phyloP scores from a whole-genome alignment of 1,140 invertebrate species.

The Gyrodactylus bullatarudis region DNA sequence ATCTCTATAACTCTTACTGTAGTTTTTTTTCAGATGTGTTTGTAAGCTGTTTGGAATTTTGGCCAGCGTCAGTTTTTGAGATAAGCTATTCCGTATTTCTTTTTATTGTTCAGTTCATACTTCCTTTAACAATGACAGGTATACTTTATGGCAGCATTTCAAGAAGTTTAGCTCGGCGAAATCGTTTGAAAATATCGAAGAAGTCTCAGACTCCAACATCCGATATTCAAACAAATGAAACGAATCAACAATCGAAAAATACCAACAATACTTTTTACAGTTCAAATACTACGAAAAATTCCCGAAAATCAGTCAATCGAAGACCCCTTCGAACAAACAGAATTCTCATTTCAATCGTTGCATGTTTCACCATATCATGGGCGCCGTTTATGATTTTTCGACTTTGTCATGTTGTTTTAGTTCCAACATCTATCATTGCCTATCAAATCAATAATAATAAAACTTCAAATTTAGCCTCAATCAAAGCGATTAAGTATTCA shows the following conservation, averaged over 20 bases:
- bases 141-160: neutral
- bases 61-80: neutral
- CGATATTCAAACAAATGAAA: too few species aligned
- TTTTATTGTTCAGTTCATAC: neutral
- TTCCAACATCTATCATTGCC: too few species aligned
- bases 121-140: neutral
- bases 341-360: neutral
- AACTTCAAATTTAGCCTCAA: too few species aligned
- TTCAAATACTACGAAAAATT: neutral
- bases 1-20: neutral
- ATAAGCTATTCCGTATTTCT: neutral
- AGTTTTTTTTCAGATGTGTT: too few species aligned
- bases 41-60: neutral
- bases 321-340: neutral
- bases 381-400: neutral
- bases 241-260: too few species aligned
- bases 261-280: too few species aligned
- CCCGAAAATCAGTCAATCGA: neutral
- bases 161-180: neutral
- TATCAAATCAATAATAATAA: too few species aligned
- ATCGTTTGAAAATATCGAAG: neutral
- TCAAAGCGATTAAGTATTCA: too few species aligned
- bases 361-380: neutral
- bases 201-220: neutral
- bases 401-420: too few species aligned